Evolutionary conservation across 1,140 invertebrate species (phyloP).

Genomic region (Drosophila lowei): DNA sequence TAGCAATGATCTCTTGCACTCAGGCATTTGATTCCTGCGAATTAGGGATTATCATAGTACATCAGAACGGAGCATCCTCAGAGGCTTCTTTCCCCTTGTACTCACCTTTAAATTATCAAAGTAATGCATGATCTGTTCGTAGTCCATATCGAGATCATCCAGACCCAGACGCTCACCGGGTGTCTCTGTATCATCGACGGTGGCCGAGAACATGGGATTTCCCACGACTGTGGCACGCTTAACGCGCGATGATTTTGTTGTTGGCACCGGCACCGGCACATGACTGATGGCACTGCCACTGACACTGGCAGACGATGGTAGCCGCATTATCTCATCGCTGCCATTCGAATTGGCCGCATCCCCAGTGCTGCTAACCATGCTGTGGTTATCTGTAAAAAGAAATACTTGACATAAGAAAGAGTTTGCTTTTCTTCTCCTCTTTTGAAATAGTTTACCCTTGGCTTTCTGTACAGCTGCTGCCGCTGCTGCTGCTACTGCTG

Average conservation of each 20-base stretch:
- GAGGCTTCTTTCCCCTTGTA: slow-evolving; percentile 68
- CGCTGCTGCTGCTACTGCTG: slow-evolving; percentile 10
- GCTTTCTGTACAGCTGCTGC: slow-evolving; percentile 22
- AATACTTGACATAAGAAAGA: not conserved
- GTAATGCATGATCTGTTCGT: slow-evolving; percentile 98
- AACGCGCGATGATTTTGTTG: slow-evolving; percentile 83
- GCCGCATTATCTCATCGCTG: slow-evolving; percentile 67
- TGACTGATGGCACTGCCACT: slow-evolving; percentile 61
- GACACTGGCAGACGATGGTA: slow-evolving; percentile 35
- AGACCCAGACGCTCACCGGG: slow-evolving; percentile 86
- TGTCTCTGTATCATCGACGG: slow-evolving; percentile 83
- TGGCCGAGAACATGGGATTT: slow-evolving; percentile 91
- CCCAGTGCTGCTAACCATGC: slow-evolving; percentile 65
- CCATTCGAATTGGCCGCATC: slow-evolving; percentile 72
- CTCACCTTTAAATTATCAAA: slow-evolving; percentile 97
- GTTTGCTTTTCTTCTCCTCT: no score
- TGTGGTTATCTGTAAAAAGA: slow-evolving; percentile 45
- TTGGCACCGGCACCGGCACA: slow-evolving; percentile 85
- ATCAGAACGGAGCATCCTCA: no score
- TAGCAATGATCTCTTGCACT: slow-evolving; percentile 91
- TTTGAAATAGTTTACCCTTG: slow-evolving; percentile 21
- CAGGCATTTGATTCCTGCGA: slow-evolving; percentile 89
- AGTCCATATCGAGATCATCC: slow-evolving; percentile 96
- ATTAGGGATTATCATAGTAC: slow-evolving; percentile 58
- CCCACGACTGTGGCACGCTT: slow-evolving; percentile 93